Percentiles rank a stretch among this genome's conserved stretches.
Evolutionary conservation across 2,113 vertebrate species (phyloP).

Genomic region (Amphiprion percula): DNA sequence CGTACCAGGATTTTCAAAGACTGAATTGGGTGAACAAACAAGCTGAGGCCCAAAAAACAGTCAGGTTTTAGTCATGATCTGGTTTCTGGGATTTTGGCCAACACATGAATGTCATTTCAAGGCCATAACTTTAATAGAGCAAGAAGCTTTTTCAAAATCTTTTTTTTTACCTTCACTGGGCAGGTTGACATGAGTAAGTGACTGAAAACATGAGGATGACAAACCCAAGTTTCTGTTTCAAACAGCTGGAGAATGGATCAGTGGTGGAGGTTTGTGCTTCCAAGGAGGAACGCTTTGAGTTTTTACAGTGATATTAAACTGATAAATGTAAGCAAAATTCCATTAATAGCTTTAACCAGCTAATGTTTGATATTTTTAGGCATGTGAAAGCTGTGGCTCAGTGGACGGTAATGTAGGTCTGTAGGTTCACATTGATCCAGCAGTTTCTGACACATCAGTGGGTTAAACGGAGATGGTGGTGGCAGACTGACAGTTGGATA

Average conservation of each 20-base stretch:
- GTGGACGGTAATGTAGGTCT: background rate
- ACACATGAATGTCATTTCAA: constrained; percentile 16
- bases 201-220: background rate
- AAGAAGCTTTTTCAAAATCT: background rate
- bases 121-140: background rate
- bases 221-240: background rate
- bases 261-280: constrained; percentile 20
- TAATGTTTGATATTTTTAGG: background rate
- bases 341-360: background rate
- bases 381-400: background rate
- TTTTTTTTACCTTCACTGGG: background rate
- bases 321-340: background rate
- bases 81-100: constrained; percentile 29
- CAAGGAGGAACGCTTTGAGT: constrained; percentile 16
- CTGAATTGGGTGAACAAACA: background rate
- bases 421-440: background rate
- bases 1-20: constrained; percentile 2
- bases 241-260: constrained; percentile 14
- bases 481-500: too few relatives aligned
- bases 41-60: constrained; percentile 4
- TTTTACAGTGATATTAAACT: constrained; percentile 4
- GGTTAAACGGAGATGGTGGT: too few relatives aligned
- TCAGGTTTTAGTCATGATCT: constrained; percentile 30
- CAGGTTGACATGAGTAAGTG: background rate
- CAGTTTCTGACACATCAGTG: too few relatives aligned